Evolutionary conservation across 2,888 invertebrate genomes (phyloP).

Genomic region (Phengaris alcon): DNA sequence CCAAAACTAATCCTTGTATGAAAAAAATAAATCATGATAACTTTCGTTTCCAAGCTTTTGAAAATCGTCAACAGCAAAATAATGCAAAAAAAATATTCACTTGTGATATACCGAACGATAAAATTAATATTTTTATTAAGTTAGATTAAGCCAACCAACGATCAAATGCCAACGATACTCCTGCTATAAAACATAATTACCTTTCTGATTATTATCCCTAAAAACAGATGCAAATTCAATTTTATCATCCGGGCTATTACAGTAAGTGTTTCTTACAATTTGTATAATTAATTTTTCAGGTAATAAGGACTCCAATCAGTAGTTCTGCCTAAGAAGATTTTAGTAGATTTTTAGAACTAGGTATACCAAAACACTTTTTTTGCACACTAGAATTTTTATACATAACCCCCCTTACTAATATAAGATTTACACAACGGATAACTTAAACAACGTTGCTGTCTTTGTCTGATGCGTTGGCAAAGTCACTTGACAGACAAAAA

Average conservation of each 20-base stretch:
- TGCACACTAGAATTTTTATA: too few relatives aligned
- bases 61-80: not conserved
- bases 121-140: constrained; percentile 2
- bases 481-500: too few relatives aligned
- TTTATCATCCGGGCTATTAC: not conserved
- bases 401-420: too few relatives aligned
- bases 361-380: too few relatives aligned
- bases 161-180: not conserved
- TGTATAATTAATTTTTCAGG: not conserved
- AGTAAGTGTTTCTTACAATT: not conserved
- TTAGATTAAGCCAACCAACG: not conserved
- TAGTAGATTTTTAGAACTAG: too few relatives aligned
- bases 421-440: too few relatives aligned
- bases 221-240: constrained; percentile 10
- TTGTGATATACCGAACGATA: not conserved
- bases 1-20: not conserved
- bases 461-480: too few relatives aligned
- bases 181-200: not conserved
- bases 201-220: not conserved
- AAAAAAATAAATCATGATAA: not conserved
- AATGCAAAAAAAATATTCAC: not conserved
- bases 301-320: too few relatives aligned
- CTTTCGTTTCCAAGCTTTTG: not conserved
- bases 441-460: too few relatives aligned
- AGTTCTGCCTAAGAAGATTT: too few relatives aligned